Evolutionary conservation across 2,797 vertebrate genomes (phyloP), one percentile per base, ranked within the genome.

Genomic region (Micromesistius poutassou): DNA sequence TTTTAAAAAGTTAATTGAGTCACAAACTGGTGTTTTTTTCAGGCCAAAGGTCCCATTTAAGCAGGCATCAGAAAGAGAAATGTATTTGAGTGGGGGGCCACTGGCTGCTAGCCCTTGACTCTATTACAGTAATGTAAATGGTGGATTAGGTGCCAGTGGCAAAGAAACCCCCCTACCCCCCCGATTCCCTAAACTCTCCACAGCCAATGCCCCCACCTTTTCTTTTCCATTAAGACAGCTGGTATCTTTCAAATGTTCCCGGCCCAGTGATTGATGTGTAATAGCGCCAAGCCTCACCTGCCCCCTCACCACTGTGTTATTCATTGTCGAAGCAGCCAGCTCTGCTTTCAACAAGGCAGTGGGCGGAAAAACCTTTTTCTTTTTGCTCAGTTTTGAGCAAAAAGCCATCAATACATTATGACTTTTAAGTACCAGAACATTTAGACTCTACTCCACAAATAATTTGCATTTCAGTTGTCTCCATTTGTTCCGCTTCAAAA

Each of bases 201-300:
- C 35, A 81, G 78, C 89, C 87, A 76, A 87, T 82, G 22, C 82
- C 81, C 85, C 86, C 89, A 79, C 88, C 89, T 85, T 81, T 81
- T 84, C 82, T 91, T 91, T 92, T 93, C 91, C 91, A 93, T 93
- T 93, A 94, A 94, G 93, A 94, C 93, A 94, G 91, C 91, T 94
- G 91, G 89, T 92, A 90, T 93, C 92, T 94, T 94, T 94, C 89
- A 92, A 91, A 93, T 88, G 89, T 88, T 93, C 91, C 86, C 86
- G 92, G 91, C 91, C 91, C 76, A 75, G 91, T 94, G 93, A 94
- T 94, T 94, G 94, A 95, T 94, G 91, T 90, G 91, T 93, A 93
- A 93, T 94, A 91, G 92, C 89, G 93, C 86, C 90, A 82, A 89
- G 90, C 89, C 85, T 94, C 91, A 94, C 92, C 92, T 94, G 89